Base-by-base conservation (phyloP, 2,113 vertebrate species). In the Holacanthus passer region DNA sequence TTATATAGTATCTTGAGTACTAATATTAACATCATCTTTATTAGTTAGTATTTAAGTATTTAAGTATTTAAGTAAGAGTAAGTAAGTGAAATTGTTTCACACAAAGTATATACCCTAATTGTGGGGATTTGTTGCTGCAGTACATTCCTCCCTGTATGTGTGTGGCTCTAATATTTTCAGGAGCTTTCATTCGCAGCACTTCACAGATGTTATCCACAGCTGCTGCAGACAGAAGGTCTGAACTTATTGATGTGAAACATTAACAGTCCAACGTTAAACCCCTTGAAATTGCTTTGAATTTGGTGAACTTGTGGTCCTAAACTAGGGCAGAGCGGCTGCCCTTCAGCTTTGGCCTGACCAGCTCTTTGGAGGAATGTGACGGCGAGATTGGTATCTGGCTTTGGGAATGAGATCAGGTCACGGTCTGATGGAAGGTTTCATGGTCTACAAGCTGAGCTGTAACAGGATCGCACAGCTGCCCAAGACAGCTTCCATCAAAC, bases 371-470 rank as follows among this genome's bases (percentile, higher is more conserved):
- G 69, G 77, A 82, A 50, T 52, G 71, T 73, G 62, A 41, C 5
- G 10, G 59, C 59, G 45, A 82, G 80, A 87, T 87, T 78, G 79
- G 64, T 74, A 88, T 88, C 77, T 70, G 63, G 48, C 50, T 24
- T 60, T 62, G 74, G 65, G 73, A 88, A 90, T 89, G 39, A 83
- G 81, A 85, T 87, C 56, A 74, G 60, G 85, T 83, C 86, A 87
- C 31, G 52, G 70, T 89, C 83, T 90, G 87, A 92, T 85, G 55
- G 86, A 69, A 79, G 62, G 85, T 70, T 83, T 82, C 75, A 83
- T 72, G 79, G 81, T 89, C 81, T 59, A 47, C 58, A 68, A 62
- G 41, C 77, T 59, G 59, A 70, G 52, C 43, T 72, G 82, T 85
- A 75, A 89, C 67, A 77, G 79, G 83, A 88, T 83, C 70, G 37